A percentile compares a stretch with the other conserved stretches of the same genome.
Conservation (phyloP, 2,113 vertebrate species). For the Lamprotornis superbus region DNA sequence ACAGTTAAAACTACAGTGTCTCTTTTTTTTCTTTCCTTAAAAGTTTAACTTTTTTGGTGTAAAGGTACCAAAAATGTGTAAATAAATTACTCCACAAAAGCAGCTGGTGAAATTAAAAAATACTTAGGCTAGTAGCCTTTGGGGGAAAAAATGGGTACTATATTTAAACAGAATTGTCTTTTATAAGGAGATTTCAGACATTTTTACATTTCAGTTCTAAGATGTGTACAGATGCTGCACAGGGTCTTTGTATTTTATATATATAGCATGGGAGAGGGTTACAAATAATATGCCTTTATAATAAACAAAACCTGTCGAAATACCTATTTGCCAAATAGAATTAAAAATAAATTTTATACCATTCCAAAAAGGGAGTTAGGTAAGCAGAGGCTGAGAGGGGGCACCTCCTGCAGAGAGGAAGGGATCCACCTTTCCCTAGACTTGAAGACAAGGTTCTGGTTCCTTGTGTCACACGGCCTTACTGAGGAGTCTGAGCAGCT, state of each 20-base stretch:
- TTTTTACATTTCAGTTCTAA: slow-evolving; percentile 48
- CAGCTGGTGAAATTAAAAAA: slow-evolving; percentile 9
- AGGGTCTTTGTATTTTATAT: slow-evolving; percentile 50
- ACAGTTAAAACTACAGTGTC: neutral
- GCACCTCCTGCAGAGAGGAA: neutral
- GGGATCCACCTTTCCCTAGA: neutral
- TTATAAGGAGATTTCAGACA: slow-evolving; percentile 8
- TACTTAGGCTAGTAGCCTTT: neutral
- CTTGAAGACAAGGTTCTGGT: neutral
- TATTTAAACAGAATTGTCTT: slow-evolving; percentile 32
- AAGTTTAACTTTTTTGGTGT: neutral
- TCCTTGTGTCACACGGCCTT: rapidly evolving
- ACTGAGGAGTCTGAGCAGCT: neutral
- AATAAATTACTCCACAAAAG: slow-evolving; percentile 19
- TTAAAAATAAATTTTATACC: neutral
- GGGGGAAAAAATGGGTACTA: neutral
- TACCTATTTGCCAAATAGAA: neutral
- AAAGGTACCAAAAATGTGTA: slow-evolving; percentile 55
- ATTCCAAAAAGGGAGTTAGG: neutral
- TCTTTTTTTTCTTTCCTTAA: neutral
- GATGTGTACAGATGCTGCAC: slow-evolving; percentile 32
- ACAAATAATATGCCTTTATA: slow-evolving; percentile 42
- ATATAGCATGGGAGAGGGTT: neutral
- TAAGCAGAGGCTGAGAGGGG: neutral
- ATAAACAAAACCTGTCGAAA: slow-evolving; percentile 2